Conservation (phyloP, 1,140 invertebrate species). For the Acromyrmex heyeri region DNA sequence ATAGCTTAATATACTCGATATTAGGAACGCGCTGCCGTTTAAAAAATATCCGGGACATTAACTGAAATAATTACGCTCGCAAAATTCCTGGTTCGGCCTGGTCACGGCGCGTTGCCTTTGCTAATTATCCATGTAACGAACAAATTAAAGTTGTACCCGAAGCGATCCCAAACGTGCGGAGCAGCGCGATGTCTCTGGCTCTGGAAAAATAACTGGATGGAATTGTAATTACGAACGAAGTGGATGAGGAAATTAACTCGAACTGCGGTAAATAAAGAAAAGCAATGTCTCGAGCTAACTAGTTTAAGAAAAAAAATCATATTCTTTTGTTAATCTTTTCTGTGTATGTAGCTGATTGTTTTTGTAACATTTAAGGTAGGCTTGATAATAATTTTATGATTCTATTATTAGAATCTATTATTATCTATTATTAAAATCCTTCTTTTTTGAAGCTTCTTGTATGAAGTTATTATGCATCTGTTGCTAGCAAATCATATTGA, state of each 20-base stretch:
- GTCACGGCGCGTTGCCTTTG: slow-evolving; percentile 67
- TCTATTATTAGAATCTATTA: no score
- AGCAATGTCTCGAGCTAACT: neutral
- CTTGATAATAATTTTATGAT: slow-evolving; percentile 33
- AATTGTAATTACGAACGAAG: slow-evolving; percentile 57
- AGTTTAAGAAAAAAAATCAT: neutral
- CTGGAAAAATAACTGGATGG: slow-evolving; percentile 69
- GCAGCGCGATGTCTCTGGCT: slow-evolving; percentile 29
- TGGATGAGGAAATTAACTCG: slow-evolving; percentile 47
- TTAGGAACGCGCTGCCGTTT: slow-evolving; percentile 12
- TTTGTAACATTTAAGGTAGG: neutral
- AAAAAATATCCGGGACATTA: slow-evolving; percentile 33
- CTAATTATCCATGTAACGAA: slow-evolving; percentile 74
- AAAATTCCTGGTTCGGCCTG: slow-evolving; percentile 44
- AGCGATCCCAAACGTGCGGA: slow-evolving; percentile 57
- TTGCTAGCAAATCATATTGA: slow-evolving; percentile 39
- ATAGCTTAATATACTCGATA: slow-evolving; percentile 49
- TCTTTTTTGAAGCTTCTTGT: neutral
- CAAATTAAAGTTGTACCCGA: slow-evolving; percentile 61
- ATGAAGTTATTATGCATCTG: slow-evolving; percentile 33
- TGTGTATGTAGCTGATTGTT: neutral
- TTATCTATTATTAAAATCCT: neutral
- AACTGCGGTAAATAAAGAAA: slow-evolving; percentile 31
- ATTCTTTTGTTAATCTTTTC: neutral
- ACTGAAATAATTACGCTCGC: slow-evolving; percentile 66